Evolutionary conservation across 2,888 invertebrate genomes (phyloP), one percentile per base, ranked within the genome.

Genomic region (Acanthosepion lycidas): DNA sequence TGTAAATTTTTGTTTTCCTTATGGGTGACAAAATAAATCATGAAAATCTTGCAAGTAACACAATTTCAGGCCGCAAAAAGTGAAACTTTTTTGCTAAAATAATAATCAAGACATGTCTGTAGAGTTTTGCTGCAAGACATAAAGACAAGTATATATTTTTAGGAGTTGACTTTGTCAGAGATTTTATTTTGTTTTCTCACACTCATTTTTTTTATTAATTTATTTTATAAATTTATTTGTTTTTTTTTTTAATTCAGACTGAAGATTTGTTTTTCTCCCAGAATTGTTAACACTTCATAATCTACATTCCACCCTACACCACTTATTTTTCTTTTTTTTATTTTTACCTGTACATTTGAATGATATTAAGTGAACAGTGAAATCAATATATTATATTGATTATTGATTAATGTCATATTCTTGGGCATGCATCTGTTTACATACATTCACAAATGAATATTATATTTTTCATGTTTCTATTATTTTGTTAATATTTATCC

Each of bases 361-460:
- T 78, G 78, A 28, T 15, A 55, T 55, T 55, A 55, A 12, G 55
- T 55, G 55, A 55, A 55, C 20, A 55, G 78, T n/a, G 78, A 78
- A 78, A 78, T 78, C 78, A 78, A 78, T 78, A 78, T n/a, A 78
- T n/a, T n/a, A 78, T 78, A 78, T 78, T 78, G n/a, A 64, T 42
- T 51, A 51, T 51, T 51, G 51, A 51, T 55, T 55, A 55, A 23
- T 0, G 15, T 55, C 20, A 55, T 55, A 15, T 78, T 78, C 12
- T n/a, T 1, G 78, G n/a, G 12, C n/a, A n/a, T 78, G 12, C n/a
- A n/a, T 78, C 78, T 78, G 12, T 78, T n/a, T 78, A 78, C 78
- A 78, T n/a, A n/a, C 15, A 20, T 18, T 18, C 20, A 55, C 5
- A 55, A 15, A 55, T 55, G 20, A 55, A 55, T 55, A 51, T 51